Evolutionary conservation across 2,113 vertebrate genomes (phyloP), one percentile per base, ranked within the genome.

Genomic region (Prunella fulvescens): DNA sequence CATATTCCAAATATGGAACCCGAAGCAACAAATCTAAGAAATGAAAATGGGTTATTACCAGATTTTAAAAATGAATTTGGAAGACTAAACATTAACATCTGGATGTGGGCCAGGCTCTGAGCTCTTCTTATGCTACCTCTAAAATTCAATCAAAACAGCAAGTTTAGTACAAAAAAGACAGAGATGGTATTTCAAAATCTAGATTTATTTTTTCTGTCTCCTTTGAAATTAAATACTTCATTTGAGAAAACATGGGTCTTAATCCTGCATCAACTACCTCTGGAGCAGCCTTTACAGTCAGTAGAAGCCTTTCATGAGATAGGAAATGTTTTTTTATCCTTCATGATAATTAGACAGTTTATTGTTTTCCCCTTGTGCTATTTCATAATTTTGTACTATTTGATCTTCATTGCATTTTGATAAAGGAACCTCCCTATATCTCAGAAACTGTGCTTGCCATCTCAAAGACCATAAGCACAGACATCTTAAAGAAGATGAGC

Each of bases 1-100:
- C 26, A 33, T 80, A 88, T 90, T 90, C 60, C 71, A 90, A 90
- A 90, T 77, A 51, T 67, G 60, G 76, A 93, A 81, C 33, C 40
- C 69, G 58, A 81, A 85, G 44, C 33, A 93, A 78, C 15, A 71
- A 33, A 88, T 81, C 28, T 88, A 70, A 96, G 54, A 85, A 93
- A 88, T 60, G 14, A 62, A 94, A 91, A 42, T 85, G 62, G 24
- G 26, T 77, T 93, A 82, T 90, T 86, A 90, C 33, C 71, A 65
- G 45, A 66, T 69, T 94, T 88, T 10, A 42, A 85, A 92, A 91
- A 90, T 44, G 4, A 44, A 77, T 86, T 80, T 90, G 58, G 81
- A 94, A 95, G 87, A 93, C 58, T 85, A 92, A 95, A 90, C 19
- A 83, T 42, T 77, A 83, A 92, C 19, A 17, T 37, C 64, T 95